These are phyloP conservation scores for Anseranas semipalmata DNA, from an alignment of 2,113 vertebrate genomes.

Conservation along the genomic window DNA sequence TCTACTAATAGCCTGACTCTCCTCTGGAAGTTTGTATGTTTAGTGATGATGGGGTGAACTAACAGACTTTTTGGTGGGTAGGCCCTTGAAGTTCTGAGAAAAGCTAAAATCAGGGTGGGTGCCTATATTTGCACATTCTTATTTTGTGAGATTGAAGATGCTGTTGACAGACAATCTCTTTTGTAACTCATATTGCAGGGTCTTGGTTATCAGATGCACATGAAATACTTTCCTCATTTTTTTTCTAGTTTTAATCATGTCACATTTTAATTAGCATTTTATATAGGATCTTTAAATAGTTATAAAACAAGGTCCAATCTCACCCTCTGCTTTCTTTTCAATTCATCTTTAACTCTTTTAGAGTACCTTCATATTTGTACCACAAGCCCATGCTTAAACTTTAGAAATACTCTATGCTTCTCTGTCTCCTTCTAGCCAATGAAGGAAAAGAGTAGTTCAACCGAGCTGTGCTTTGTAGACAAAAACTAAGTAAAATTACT, in stretches of 20 bases:
- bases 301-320: not conserved
- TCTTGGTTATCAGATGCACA: not conserved
- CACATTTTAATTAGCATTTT: not conserved
- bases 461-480: not conserved
- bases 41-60: not conserved
- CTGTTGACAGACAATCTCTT: not conserved
- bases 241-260: not conserved
- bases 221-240: not conserved
- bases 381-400: not conserved
- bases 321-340: not conserved
- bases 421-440: not conserved
- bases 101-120: not conserved
- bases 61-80: not conserved
- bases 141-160: not conserved
- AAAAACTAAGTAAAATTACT: not conserved
- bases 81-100: not conserved
- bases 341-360: not conserved
- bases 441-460: not conserved
- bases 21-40: not conserved
- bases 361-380: not conserved
- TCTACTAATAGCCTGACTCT: not conserved
- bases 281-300: not conserved
- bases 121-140: not conserved
- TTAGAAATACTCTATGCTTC: not conserved
- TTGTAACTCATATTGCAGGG: not conserved